Conservation (phyloP, 2,797 vertebrate genomes). For the Austrolebias charrua region DNA sequence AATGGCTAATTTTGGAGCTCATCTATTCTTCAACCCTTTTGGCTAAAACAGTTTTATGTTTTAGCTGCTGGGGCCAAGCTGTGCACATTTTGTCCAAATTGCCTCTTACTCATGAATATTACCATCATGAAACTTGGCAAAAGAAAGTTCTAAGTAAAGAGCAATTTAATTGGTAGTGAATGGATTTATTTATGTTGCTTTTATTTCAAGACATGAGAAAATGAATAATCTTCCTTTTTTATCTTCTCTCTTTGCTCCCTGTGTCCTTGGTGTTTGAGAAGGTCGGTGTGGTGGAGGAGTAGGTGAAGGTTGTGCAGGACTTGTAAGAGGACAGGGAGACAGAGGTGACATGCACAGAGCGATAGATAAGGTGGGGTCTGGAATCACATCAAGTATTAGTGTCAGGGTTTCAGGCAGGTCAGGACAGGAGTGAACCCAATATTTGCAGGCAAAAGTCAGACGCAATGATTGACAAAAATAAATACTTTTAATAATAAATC, state of each 20-base stretch:
- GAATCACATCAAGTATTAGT: no score
- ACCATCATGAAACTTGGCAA: constrained; percentile 38
- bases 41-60: constrained; percentile 27
- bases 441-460: no score
- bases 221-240: constrained; percentile 31
- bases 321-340: no score
- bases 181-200: constrained; percentile 20
- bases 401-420: no score
- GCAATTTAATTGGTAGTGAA: constrained; percentile 37
- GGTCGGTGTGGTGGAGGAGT: neutral
- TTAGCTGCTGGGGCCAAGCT: constrained; percentile 38
- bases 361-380: no score
- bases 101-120: constrained; percentile 32
- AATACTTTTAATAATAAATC: no score
- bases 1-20: constrained; percentile 52
- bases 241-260: constrained; percentile 11
- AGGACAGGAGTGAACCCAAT: no score
- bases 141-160: constrained; percentile 36
- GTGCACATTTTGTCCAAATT: constrained; percentile 37
- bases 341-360: no score
- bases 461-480: no score
- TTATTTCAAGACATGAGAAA: constrained; percentile 27
- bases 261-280: neutral
- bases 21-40: constrained; percentile 33
- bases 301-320: neutral